A percentile compares a stretch with the other conserved stretches of the same genome.
Conservation (phyloP, 2,797 vertebrate species). For the Ctenochaetus hawaiiensis region DNA sequence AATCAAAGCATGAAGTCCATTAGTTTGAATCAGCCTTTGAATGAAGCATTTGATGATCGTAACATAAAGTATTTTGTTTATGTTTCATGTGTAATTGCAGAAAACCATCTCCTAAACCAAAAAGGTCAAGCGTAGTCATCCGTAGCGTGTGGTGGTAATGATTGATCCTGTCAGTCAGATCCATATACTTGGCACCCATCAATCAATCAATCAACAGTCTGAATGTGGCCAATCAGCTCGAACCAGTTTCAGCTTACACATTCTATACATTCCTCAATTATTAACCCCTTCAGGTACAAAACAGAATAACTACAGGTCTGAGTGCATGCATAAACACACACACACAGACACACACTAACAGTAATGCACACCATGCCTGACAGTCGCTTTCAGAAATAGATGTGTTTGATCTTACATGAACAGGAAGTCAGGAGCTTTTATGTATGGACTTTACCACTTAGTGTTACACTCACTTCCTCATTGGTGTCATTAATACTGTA, state of each 20-base stretch:
- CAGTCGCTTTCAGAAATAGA: slow-evolving; percentile 37
- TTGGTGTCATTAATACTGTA: slow-evolving; percentile 31
- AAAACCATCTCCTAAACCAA: slow-evolving; percentile 18
- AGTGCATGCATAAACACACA: neutral
- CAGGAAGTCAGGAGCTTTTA: slow-evolving; percentile 55
- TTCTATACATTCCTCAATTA: slow-evolving; percentile 58
- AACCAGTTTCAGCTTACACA: slow-evolving; percentile 65
- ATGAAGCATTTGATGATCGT: neutral
- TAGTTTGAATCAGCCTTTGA: neutral
- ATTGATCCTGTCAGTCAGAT: slow-evolving; percentile 57
- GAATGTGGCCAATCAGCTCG: slow-evolving; percentile 60
- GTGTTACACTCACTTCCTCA: slow-evolving; percentile 56
- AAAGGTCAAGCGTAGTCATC: slow-evolving; percentile 61
- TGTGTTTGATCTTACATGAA: slow-evolving; percentile 41
- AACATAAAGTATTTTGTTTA: slow-evolving; percentile 4
- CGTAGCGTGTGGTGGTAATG: slow-evolving; percentile 39
- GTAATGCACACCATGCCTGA: slow-evolving; percentile 21
- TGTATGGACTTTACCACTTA: slow-evolving; percentile 44
- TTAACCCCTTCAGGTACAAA: slow-evolving; percentile 52
- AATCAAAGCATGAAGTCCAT: neutral
- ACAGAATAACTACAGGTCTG: neutral
- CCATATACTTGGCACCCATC: slow-evolving; percentile 53
- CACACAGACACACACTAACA: neutral
- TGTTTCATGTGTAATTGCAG: slow-evolving; percentile 17
- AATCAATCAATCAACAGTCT: slow-evolving; percentile 72